Percentiles rank a stretch among this genome's conserved stretches.
phyloP scores from a whole-genome alignment of 1,140 invertebrate genomes.

The Oncopeltus fasciatus region DNA sequence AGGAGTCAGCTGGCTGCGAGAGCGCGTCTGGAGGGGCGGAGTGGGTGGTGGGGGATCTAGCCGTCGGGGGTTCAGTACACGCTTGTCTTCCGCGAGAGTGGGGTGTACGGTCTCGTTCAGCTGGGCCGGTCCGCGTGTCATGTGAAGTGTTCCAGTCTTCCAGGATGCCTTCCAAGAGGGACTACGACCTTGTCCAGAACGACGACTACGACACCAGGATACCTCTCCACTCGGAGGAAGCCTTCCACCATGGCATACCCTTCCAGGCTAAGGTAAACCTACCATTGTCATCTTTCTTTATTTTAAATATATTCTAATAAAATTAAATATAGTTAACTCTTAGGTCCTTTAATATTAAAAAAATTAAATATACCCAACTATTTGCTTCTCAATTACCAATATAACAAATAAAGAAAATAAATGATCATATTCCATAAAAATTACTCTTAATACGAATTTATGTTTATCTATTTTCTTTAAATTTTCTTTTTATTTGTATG shows the following conservation, averaged over 20 bases:
- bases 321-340: no score
- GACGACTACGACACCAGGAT: slow-evolving; percentile 89
- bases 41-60: neutral
- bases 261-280: slow-evolving; percentile 92
- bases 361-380: no score
- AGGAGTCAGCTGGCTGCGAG: neutral
- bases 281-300: no score
- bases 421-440: no score
- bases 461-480: no score
- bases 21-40: neutral
- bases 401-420: no score
- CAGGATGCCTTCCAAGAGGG: slow-evolving; percentile 69
- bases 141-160: neutral
- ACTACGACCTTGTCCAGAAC: slow-evolving; percentile 86
- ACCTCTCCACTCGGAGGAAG: slow-evolving; percentile 86
- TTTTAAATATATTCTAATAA: no score
- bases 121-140: neutral
- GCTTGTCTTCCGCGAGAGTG: neutral
- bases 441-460: no score
- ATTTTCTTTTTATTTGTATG: no score
- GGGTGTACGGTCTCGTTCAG: neutral
- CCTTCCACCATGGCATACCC: slow-evolving; percentile 89
- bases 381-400: no score
- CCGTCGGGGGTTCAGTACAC: neutral
- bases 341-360: no score